Base-by-base conservation (phyloP, 53 echinoderm and acorn worm genomes). In the Glandiceps talaboti region DNA sequence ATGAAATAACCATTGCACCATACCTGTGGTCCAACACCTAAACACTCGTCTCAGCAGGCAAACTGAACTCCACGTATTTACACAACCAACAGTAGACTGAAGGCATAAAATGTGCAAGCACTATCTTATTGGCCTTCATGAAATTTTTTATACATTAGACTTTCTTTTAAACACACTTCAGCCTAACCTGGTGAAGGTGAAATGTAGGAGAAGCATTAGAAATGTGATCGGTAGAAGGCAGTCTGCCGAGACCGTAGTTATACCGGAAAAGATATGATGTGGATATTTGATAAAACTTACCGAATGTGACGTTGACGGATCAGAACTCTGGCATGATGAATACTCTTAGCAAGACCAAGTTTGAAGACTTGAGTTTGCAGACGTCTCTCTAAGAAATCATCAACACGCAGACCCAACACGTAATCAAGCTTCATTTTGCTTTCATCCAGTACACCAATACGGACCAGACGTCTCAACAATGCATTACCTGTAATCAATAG, bases 291-390 rank as follows among this genome's bases (percentile, higher is more conserved):
- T n/a, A n/a, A 33, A 31, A 45, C 87, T 79, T 88, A 99, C 99
- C 99, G 86, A 75, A 99, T 99, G 81, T 99, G 99, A 77, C 99
- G 89, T 84, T 99, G 99, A 72, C 99, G 86, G 85, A 99, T 99
- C 72, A 99, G 91, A 26, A 97, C 93, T 77, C 99, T 91, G 79
- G 93, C 99, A 79, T 99, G 99, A 77, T 99, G 99, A 79, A 99
- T 99, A 75, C 99, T 99, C 93, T 99, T 99, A 76, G 99, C 99
- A 27, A 94, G 82, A 1, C 99, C 99, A 26, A 94, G 90, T 84
- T 99, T 99, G 83, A 99, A 99, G 80, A 99, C 99, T 79, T 99
- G 99, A 27, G 99, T 99, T 81, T 99, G 99, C 29, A 99, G 93
- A 77, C 99, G 99, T 6, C 99, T 81, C 81, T 99, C 99, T 91